Percentiles rank a stretch among this genome's conserved stretches.
These are phyloP conservation scores for Pristionchus arcanus DNA, from an alignment of 2,888 invertebrate species.

Conservation along the genomic window DNA sequence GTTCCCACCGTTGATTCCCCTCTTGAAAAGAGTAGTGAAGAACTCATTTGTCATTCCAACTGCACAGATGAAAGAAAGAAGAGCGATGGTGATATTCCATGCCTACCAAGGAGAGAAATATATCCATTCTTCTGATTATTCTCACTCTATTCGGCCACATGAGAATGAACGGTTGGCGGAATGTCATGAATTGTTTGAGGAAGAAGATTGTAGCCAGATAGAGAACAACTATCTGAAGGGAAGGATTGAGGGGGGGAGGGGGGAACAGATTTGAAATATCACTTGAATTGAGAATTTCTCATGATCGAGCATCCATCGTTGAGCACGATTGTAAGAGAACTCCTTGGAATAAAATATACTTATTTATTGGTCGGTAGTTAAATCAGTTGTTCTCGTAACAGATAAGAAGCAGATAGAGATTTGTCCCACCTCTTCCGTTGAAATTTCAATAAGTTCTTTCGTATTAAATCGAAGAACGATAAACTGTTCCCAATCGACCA, in stretches of 20 bases:
- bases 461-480: background rate
- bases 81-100: background rate
- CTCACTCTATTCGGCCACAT: background rate
- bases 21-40: background rate
- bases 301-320: slow-evolving; percentile 10
- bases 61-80: slow-evolving; percentile 5
- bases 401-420: background rate
- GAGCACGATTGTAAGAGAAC: slow-evolving; percentile 4
- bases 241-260: background rate
- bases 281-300: background rate
- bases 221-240: background rate
- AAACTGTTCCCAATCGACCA: background rate
- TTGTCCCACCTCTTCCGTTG: background rate
- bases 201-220: background rate
- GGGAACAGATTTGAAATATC: background rate
- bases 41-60: background rate
- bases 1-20: background rate
- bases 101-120: background rate
- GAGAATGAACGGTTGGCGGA: background rate
- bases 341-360: background rate
- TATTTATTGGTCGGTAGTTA: background rate
- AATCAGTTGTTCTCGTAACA: background rate
- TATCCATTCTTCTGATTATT: background rate
- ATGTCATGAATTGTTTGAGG: background rate
- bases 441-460: background rate